Base-by-base conservation (phyloP, 1,140 invertebrate species). In the Araneus ventricosus region DNA sequence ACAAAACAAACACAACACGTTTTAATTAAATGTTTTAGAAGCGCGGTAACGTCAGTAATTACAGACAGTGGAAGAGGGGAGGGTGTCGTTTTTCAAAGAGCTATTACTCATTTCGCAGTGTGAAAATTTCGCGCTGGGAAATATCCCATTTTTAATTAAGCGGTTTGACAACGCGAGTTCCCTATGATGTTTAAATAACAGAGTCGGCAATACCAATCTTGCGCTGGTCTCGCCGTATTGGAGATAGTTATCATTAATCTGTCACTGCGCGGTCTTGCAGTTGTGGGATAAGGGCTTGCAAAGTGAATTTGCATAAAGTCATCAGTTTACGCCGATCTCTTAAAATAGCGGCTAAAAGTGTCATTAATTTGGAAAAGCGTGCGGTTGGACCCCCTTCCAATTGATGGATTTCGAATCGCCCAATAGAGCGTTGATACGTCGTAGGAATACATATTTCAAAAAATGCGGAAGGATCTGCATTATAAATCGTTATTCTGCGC, bases 1-100 rank as follows among this genome's bases (percentile, higher is more conserved):
- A 84, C 80, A 84, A 84, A 88, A 67, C n/a, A 67, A 67, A 88
- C 37, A 87, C 61, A 87, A 75, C 59, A n/a, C 87, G 39, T 88
- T 88, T 88, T 88, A 88, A 88, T 88, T 88, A 88, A 88, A 88
- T 88, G 87, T 88, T 88, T 88, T 88, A 88, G 87, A 88, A 88
- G 30, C 39, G 63, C 87, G 87, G 87, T 70, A 45, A 84, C 39
- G 80, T 34, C 61, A 45, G 87, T 88, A 88, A 88, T 88, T 88
- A 88, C 59, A 70, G 87, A 61, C 27, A 63, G 37, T 52, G 4
- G 27, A 4, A 22, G 30, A 7, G 34, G 45, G 45, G 17, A 14
- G 45, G 3, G 45, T 14, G 34, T 63, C 61, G 87, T 88, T 88
- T 88, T 88, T 88, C 37, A 88, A 88, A 88, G 80, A 57, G 63